Percentiles rank a stretch among this genome's conserved stretches.
Conservation (phyloP, 2,797 vertebrate genomes). For the Otolemur crassicaudatus region DNA sequence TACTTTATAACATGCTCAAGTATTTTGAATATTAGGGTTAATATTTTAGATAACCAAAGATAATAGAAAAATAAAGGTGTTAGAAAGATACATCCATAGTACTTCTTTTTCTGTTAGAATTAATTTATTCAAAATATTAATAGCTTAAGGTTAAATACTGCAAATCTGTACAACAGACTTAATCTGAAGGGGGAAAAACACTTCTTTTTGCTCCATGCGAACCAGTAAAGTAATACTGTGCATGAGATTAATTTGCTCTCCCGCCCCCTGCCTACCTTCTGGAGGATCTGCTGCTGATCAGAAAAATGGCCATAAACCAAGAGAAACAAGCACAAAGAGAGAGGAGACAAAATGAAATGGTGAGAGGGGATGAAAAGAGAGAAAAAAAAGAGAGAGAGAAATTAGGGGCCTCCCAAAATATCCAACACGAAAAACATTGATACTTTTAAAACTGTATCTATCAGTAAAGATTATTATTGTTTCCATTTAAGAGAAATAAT, state of each 20-base stretch:
- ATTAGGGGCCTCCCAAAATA: not conserved
- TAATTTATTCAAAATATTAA: not conserved
- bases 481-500: not conserved
- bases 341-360: constrained; percentile 22
- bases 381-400: constrained; percentile 9
- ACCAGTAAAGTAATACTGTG: not conserved
- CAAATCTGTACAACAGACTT: constrained; percentile 26
- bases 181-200: not conserved
- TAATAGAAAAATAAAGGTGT: not conserved
- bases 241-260: constrained; percentile 18
- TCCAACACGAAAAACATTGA: constrained; percentile 21
- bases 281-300: constrained; percentile 70
- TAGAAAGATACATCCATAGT: not conserved
- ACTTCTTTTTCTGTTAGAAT: constrained; percentile 43
- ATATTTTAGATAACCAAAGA: constrained; percentile 41
- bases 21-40: not conserved
- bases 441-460: constrained; percentile 47
- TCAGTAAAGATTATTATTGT: not conserved
- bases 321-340: constrained; percentile 46
- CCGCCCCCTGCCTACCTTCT: constrained; percentile 74
- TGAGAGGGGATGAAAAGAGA: not conserved
- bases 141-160: constrained; percentile 13
- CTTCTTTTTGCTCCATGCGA: constrained; percentile 38
- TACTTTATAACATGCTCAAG: constrained; percentile 23
- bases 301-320: constrained; percentile 54